Evolutionary conservation across 2,113 vertebrate genomes (phyloP).

Genomic region (Brachyhypopomus occidentalis): DNA sequence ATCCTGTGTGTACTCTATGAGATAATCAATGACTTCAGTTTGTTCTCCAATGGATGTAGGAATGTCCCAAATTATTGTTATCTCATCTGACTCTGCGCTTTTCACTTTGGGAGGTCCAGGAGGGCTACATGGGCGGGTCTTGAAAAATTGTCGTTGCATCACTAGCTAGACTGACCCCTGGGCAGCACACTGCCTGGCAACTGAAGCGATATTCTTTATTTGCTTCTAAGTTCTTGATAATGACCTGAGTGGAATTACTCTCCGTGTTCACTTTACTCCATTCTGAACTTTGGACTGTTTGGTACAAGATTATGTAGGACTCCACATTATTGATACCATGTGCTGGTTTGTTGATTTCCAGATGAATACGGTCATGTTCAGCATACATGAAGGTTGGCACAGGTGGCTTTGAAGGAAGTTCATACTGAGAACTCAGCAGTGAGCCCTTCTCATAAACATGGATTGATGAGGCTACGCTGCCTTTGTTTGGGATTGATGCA

Average conservation of each 20-base stretch:
- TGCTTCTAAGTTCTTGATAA: slow-evolving; percentile 37
- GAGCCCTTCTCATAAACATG: slow-evolving; percentile 48
- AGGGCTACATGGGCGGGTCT: slow-evolving; percentile 47
- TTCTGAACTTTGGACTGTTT: slow-evolving; percentile 10
- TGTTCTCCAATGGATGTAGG: slow-evolving; percentile 46
- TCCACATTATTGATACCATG: slow-evolving; percentile 11
- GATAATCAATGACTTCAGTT: slow-evolving; percentile 39
- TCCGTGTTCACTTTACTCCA: slow-evolving; percentile 43
- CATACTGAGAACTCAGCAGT: slow-evolving; percentile 34
- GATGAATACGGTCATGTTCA: slow-evolving; percentile 43
- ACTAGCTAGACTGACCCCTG: slow-evolving; percentile 47
- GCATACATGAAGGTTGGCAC: slow-evolving; percentile 3
- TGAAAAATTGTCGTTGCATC: slow-evolving; percentile 26
- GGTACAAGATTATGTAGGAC: slow-evolving; percentile 45
- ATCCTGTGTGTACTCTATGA: slow-evolving; percentile 36
- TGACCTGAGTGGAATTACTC: not conserved
- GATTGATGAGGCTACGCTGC: slow-evolving; percentile 37
- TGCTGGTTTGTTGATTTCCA: slow-evolving; percentile 35
- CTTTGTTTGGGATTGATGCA: slow-evolving; percentile 44
- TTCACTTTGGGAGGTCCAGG: slow-evolving; percentile 44
- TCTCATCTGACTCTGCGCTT: slow-evolving; percentile 4
- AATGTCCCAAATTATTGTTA: slow-evolving; percentile 48
- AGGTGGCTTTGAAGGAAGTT: slow-evolving; percentile 50
- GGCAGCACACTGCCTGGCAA: slow-evolving; percentile 49
- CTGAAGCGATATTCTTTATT: slow-evolving; percentile 45